Base-by-base conservation (phyloP, 2,888 invertebrate species). In the Maniola hyperantus region DNA sequence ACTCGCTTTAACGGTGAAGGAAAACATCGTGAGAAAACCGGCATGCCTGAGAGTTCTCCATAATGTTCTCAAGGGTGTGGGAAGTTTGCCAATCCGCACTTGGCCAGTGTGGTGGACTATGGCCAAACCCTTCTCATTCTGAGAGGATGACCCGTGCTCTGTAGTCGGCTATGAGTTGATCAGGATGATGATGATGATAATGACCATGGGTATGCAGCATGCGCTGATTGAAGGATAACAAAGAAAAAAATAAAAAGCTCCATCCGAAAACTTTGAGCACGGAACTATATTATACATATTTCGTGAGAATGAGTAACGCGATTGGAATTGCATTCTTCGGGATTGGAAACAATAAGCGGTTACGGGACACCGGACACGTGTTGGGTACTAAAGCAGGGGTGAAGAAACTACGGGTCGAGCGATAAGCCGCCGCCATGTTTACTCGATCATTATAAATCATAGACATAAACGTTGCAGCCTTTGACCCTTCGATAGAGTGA, bases 401-500 rank as follows among this genome's bases (percentile, higher is more conserved):
- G 83, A 89, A 86, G 86, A 87, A 85, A 85, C 87, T 78, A 72
- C 75, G 72, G 76, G 75, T 72, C 78, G 76, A 72, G 74, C 79
- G 89, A 90, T 91, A 90, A 88, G 83, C 79, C 76, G 76, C 76
- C 79, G 79, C 77, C 79, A 77, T 86, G 83, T 86, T 85, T 82
- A 83, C 85, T 82, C 76, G 77, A 84, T 85, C 84, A 84, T 84
- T 85, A 87, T 88, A 88, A 88, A 89, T 87, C 87, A 89, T 82
- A 83, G 77, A 83, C 75, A 77, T 79, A 82, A 81, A 80, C 79
- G 76, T 74, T 75, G 76, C 78, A 79, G 81, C 86, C 83, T 86
- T 76, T 88, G 85, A 88, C 87, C 89, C 79, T 83, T 82, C 76
- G 82, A 83, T 85, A 83, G 80, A 68, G 63, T 51, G 67, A 64